Evolutionary conservation across 2,888 invertebrate genomes (phyloP), one percentile per base, ranked within the genome.

Genomic region (Drosophila heteroneura): DNA sequence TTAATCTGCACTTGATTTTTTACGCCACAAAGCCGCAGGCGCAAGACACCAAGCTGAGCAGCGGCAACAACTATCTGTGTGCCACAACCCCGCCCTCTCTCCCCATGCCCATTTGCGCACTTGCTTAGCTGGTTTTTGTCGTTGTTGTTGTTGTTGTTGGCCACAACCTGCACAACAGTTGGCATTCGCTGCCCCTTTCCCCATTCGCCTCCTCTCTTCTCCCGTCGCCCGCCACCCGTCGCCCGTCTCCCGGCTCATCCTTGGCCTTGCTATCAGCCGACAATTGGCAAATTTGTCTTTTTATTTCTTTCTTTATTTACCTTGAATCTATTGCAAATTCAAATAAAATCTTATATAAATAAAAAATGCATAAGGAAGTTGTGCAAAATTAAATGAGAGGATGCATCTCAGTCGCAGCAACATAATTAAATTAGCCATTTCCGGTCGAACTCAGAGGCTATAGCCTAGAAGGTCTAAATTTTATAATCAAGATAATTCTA

Each of bases 1-100:
- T 83, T 83, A 86, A 90, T 89, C 82, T 91, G 82, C 89, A 88
- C 84, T 83, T 83, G 85, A 92, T 92, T 92, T 81, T 80, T 79
- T 82, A 79, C 89, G 85, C 90, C 86, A 80, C 73, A 41, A 49
- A 80, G 74, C 67, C 74, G 60, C 82, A 70, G 86, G 52, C 76
- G 22, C 62, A 71, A 72, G 75, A 67, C 71, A 47, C 69, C 82
- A 82, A 82, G 69, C 82, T 73, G 73, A 67, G 82, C 58, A 30
- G 41, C 63, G 26, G 16, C 79, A 54, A 39, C 49, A 6, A 30
- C 33, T 39, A 16, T n/a, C 51, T 30, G 49, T 44, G 19, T 53
- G 49, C 63, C 58, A n/a, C 56, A n/a, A 35, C 53, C 77, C 41
- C 60, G 9, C 7, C 3, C 35, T 19, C 28, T 22, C 28, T 10